These are phyloP conservation scores for Drosophila ustulata DNA, from an alignment of 2,888 invertebrate species.

Conservation along the genomic window DNA sequence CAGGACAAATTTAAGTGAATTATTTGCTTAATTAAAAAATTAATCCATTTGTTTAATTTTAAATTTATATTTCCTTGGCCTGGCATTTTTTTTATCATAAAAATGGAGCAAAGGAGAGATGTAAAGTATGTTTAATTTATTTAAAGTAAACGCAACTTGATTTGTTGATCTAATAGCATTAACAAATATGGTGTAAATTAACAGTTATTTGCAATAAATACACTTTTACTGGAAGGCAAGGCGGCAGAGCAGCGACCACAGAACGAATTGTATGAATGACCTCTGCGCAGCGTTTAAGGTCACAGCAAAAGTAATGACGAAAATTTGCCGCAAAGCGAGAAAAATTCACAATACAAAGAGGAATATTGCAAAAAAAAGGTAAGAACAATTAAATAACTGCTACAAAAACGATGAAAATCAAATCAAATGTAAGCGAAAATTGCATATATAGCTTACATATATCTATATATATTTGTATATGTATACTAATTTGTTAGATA, in stretches of 20 bases:
- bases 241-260: constrained; percentile 32
- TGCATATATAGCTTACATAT: constrained; percentile 8
- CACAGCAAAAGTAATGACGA: constrained; percentile 55
- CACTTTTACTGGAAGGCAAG: constrained; percentile 14
- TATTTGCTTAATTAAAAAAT: neutral
- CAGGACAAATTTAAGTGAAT: neutral
- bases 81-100: neutral
- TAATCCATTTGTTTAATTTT: no score
- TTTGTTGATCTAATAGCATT: neutral
- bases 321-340: constrained; percentile 35
- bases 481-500: constrained; percentile 61
- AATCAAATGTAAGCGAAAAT: constrained; percentile 22
- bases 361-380: constrained; percentile 11
- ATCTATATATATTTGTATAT: neutral
- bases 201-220: neutral
- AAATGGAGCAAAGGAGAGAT: neutral
- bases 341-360: constrained; percentile 13
- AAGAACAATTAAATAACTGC: neutral
- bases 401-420: constrained; percentile 15
- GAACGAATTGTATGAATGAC: constrained; percentile 63
- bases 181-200: constrained; percentile 1
- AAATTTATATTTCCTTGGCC: no score
- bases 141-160: neutral
- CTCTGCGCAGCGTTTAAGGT: constrained; percentile 79
- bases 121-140: neutral